These are phyloP conservation scores for Carabus problematicus DNA, from an alignment of 2,888 invertebrate genomes.

Conservation along the genomic window DNA sequence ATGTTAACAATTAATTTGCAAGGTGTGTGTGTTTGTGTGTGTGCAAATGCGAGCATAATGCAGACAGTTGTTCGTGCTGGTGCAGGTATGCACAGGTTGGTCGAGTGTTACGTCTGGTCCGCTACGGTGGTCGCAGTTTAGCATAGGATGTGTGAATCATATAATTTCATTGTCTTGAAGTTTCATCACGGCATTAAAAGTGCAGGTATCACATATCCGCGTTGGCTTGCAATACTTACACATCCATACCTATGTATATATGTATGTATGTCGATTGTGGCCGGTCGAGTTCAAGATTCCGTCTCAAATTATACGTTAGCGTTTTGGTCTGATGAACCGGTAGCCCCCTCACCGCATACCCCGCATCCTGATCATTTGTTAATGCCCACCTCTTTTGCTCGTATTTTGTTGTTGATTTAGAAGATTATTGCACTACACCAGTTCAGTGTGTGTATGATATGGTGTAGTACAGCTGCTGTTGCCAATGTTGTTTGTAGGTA, in stretches of 20 bases:
- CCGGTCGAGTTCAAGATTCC: not conserved
- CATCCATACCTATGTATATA: not conserved
- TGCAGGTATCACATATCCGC: conserved; percentile 8
- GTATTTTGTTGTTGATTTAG: not conserved
- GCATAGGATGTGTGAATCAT: conserved; percentile 9
- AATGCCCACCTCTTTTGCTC: not conserved
- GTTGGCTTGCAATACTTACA: not conserved
- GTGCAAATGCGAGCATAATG: no score
- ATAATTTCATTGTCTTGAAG: conserved; percentile 9
- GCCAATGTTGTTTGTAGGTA: no score
- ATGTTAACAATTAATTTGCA: no score
- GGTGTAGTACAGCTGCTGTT: not conserved
- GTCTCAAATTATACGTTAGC: conserved; percentile 12
- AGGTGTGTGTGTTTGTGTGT: no score
- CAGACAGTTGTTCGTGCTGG: no score
- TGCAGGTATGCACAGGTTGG: no score
- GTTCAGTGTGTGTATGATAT: conserved; percentile 1
- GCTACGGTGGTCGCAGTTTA: conserved; percentile 3
- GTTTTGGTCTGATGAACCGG: not conserved
- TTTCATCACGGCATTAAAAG: conserved; percentile 8
- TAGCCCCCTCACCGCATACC: not conserved
- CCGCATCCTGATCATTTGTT: no score
- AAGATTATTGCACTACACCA: conserved; percentile 8
- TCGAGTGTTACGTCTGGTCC: not conserved
- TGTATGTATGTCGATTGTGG: not conserved